Percentiles rank a stretch among this genome's conserved stretches.
Evolutionary conservation across 2,113 vertebrate genomes (phyloP).

Genomic region (Plecotus auritus): DNA sequence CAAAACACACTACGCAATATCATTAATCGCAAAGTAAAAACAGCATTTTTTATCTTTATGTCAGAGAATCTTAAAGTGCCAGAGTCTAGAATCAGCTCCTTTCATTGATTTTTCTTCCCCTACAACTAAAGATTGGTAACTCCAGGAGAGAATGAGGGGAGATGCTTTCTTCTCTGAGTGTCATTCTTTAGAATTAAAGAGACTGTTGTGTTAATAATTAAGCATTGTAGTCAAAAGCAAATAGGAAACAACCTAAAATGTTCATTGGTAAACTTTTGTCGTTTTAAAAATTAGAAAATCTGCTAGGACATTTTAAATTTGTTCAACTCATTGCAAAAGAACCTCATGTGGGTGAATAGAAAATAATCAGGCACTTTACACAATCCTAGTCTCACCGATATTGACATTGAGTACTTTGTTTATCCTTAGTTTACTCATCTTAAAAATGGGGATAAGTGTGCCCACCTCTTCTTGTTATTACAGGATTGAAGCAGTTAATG

Average conservation of each 20-base stretch:
- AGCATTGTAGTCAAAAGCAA: conserved; percentile 3
- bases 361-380: not conserved
- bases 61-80: not conserved
- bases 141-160: not conserved
- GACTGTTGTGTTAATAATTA: not conserved
- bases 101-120: not conserved
- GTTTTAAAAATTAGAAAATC: not conserved
- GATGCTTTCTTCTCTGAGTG: not conserved
- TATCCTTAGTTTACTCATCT: conserved; percentile 15
- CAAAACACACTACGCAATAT: not conserved
- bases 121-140: not conserved
- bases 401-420: not conserved
- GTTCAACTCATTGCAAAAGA: not conserved
- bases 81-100: not conserved
- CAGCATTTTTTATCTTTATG: not conserved
- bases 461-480: not conserved
- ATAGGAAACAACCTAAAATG: not conserved
- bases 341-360: not conserved
- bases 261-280: not conserved
- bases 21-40: not conserved
- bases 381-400: not conserved
- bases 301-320: not conserved
- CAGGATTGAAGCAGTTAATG: not conserved
- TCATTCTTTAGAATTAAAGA: not conserved
- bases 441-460: not conserved